phyloP scores from a whole-genome alignment of 1,140 invertebrate species.

The Lordiphosa collinella region DNA sequence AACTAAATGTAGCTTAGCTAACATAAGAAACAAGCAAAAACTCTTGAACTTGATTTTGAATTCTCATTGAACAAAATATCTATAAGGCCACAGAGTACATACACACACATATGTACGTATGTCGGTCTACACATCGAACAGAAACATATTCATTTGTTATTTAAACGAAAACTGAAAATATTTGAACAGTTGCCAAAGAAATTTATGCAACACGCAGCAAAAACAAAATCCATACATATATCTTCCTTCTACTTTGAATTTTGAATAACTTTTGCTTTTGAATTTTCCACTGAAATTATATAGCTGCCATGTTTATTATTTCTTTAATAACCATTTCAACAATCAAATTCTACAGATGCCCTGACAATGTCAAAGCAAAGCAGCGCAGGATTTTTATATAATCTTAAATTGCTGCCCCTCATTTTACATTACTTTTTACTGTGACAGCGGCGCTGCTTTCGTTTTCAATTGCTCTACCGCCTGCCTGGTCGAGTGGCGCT shows the following conservation, averaged over 20 bases:
- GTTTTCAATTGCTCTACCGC: constrained; percentile 46
- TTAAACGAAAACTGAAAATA: constrained; percentile 57
- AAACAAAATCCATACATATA: too few relatives aligned
- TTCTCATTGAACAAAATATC: constrained; percentile 17
- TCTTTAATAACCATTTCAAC: constrained; percentile 12
- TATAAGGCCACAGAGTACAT: constrained; percentile 3
- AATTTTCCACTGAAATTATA: constrained; percentile 41
- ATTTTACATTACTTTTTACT: constrained; percentile 30
- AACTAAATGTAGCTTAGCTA: constrained; percentile 23
- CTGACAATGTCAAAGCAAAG: background rate
- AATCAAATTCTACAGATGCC: constrained; percentile 32
- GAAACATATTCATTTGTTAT: constrained; percentile 65
- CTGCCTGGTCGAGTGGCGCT: constrained; percentile 45
- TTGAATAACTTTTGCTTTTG: constrained; percentile 35
- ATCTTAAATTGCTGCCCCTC: constrained; percentile 4
- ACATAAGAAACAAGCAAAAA: constrained; percentile 25
- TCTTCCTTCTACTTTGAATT: constrained; percentile 24
- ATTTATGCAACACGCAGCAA: constrained; percentile 59
- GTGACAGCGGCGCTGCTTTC: constrained; percentile 36
- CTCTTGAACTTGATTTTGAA: constrained; percentile 75
- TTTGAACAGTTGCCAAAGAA: constrained; percentile 68
- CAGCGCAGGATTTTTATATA: constrained; percentile 27
- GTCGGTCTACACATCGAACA: constrained; percentile 18
- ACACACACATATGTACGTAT: constrained; percentile 31
- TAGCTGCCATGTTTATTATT: constrained; percentile 1